Evolutionary conservation across 1,140 invertebrate genomes (phyloP), one percentile per base, ranked within the genome.

Genomic region (Sesamia nonagrioides): DNA sequence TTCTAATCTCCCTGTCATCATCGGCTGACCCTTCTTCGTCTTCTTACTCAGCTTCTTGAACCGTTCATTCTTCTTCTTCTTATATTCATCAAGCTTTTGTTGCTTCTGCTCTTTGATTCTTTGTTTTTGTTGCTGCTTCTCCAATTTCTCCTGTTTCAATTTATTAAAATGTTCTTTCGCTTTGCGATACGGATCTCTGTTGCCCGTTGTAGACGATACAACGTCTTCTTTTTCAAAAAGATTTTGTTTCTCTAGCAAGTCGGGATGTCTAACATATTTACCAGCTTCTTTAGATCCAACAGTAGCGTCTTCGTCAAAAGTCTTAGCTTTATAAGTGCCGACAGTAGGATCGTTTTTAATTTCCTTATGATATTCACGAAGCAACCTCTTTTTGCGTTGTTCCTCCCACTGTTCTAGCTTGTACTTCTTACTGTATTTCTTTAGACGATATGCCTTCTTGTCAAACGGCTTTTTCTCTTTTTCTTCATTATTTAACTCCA

Each of bases 1-100:
- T 89, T 98, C 96, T 82, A 98, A 93, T 86, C 97, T 95, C 37
- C 96, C 96, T 78, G 96, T 97, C 97, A 98, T 98, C 0, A 97
- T 93, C 5, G 97, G 97, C 87, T 98, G 97, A 9, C 97, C 97
- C 89, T 96, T 97, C 79, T 95, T 97, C 2, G 96, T 98, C 88
- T 96, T 97, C 85, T 96, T 97, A 37, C 96, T 96, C 27, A 98
- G 90, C 80, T 96, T 96, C 88, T 97, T 97, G 78, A 95, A 96
- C 69, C 95, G 96, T 45, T 96, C 95, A 11, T 96, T 92, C 87
- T 97, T 97, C 52, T 96, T 96, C 82, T 96, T 94, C 80, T 96
- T 96, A 80, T 97, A 97, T 78, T 96, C 95, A 76, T 95, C 95
- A 66, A 97, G 82, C 6, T 97, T 97, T 85, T 96, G 92, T 61